phyloP scores from a whole-genome alignment of 92 coral and sea anemone genomes.

The Phenganax stokvisi region DNA sequence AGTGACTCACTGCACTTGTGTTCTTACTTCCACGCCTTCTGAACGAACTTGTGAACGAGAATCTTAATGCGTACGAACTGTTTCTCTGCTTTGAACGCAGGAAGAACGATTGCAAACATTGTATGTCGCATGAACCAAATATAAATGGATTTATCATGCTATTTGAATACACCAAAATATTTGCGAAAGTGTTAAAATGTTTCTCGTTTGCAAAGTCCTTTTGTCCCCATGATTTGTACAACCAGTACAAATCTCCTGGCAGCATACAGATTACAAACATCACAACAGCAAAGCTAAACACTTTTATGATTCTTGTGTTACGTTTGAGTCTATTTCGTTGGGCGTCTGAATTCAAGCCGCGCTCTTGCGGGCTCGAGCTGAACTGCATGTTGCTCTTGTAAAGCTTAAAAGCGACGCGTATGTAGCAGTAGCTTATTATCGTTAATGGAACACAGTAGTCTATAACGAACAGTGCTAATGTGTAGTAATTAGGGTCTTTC shows the following conservation, averaged over 20 bases:
- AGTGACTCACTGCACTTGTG: not conserved
- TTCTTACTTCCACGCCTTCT: constrained; percentile 5
- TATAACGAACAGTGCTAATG: constrained; percentile 57
- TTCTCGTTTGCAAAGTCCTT: not conserved
- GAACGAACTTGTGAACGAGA: constrained; percentile 28
- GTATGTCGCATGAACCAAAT: not conserved
- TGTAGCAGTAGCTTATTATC: not conserved
- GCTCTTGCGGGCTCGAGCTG: not conserved
- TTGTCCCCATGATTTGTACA: constrained; percentile 7
- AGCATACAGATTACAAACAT: constrained; percentile 21
- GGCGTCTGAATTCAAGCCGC: not conserved
- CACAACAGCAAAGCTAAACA: constrained; percentile 13
- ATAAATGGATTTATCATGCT: constrained; percentile 10
- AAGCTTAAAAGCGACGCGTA: not conserved
- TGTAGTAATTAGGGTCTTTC: constrained; percentile 37
- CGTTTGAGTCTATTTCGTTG: not conserved
- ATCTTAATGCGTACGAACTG: constrained; percentile 10
- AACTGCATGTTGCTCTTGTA: constrained; percentile 20
- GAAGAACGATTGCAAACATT: constrained; percentile 7
- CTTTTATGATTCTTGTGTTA: constrained; percentile 12
- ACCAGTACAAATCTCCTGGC: constrained; percentile 15
- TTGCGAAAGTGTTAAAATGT: constrained; percentile 1
- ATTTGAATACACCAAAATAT: constrained; percentile 8
- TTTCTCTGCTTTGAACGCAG: not conserved
- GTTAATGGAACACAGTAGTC: constrained; percentile 10